Percentiles rank a stretch among this genome's conserved stretches.
Conservation (phyloP, 1,140 invertebrate species). For the Pseudomyrmex sp. region DNA sequence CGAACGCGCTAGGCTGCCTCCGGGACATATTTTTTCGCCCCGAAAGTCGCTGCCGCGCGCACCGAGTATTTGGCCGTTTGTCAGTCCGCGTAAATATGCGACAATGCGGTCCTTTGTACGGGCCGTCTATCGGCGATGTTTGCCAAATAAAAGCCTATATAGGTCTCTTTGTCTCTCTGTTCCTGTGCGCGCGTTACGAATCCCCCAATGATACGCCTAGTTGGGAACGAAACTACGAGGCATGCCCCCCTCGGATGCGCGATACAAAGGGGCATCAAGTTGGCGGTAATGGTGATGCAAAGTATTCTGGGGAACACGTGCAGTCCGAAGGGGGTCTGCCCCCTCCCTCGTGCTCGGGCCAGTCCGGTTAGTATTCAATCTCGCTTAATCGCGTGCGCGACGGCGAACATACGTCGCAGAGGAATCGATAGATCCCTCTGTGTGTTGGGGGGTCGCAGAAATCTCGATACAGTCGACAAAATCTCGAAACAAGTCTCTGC, state of each 20-base stretch:
- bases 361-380: slow-evolving; percentile 53
- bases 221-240: slow-evolving; percentile 73
- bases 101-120: slow-evolving; percentile 73
- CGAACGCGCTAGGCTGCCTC: slow-evolving; percentile 5
- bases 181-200: slow-evolving; percentile 54
- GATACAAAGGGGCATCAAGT: slow-evolving; percentile 72
- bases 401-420: slow-evolving; percentile 67
- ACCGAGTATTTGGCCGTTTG: slow-evolving; percentile 73
- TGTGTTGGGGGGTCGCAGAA: too few relatives aligned
- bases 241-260: slow-evolving; percentile 61
- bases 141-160: slow-evolving; percentile 77
- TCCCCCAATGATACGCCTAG: slow-evolving; percentile 75
- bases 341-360: slow-evolving; percentile 9
- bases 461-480: not conserved
- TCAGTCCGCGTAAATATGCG: slow-evolving; percentile 73
- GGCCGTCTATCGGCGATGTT: slow-evolving; percentile 73
- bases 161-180: slow-evolving; percentile 73
- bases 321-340: slow-evolving; percentile 39
- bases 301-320: slow-evolving; percentile 73
- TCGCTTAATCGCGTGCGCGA: slow-evolving; percentile 61
- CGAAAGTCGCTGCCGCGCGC: slow-evolving; percentile 54
- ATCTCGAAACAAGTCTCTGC: not conserved
- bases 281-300: slow-evolving; percentile 73
- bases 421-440: slow-evolving; percentile 46
- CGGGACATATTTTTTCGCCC: slow-evolving; percentile 56